Base-by-base conservation (phyloP, 23 tunicate species). In the Trididemnum nubilum region DNA sequence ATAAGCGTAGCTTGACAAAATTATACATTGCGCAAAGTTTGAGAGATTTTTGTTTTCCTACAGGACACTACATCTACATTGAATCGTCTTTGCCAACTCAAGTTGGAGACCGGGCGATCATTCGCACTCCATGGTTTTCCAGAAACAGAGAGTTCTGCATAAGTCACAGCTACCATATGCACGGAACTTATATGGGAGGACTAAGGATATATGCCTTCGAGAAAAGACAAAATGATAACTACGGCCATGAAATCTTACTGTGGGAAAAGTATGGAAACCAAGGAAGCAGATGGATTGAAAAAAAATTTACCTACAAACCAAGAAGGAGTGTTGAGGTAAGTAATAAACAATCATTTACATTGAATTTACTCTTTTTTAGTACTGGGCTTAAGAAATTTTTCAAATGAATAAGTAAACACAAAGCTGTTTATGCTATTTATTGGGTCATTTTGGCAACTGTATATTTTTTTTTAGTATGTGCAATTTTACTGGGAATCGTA, bases 401-500 rank as follows among this genome's bases (percentile, higher is more conserved):
- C n/a, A n/a, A n/a, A n/a, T n/a, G n/a, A n/a, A n/a, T n/a, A n/a
- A n/a, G n/a, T n/a, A n/a, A n/a, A n/a, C n/a, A n/a, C n/a, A n/a
- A n/a, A n/a, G n/a, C n/a, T n/a, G n/a, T n/a, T n/a, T n/a, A n/a
- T n/a, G n/a, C n/a, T n/a, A n/a, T n/a, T n/a, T n/a, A n/a, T n/a
- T n/a, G n/a, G n/a, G n/a, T n/a, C n/a, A n/a, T n/a, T n/a, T n/a
- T n/a, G n/a, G n/a, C n/a, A n/a, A n/a, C n/a, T n/a, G n/a, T n/a
- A 49, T 49, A 38, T 36, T 49, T 57, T 32, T 49, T 72, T 51
- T 24, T 83, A 93, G 98, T 22, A 66, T 32, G 98, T 93, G 18
- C 98, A 93, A 69, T 93, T 87, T 63, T 93, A 87, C 77, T 93
- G 98, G 98, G 93, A 93, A 79, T 85, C 82, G 18, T 93, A 67